Evolutionary conservation across 2,113 vertebrate genomes (phyloP).

Genomic region (Siniperca knerii): DNA sequence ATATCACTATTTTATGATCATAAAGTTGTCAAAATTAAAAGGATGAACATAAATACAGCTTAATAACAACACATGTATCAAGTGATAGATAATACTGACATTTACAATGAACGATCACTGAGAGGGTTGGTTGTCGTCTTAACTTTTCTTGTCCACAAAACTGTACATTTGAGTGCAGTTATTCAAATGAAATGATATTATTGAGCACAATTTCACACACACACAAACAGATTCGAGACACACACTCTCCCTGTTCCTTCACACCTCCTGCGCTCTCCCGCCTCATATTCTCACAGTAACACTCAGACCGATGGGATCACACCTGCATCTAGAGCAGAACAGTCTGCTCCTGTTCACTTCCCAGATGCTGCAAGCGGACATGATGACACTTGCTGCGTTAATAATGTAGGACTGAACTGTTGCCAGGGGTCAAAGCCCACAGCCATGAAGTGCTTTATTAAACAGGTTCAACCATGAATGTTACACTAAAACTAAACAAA

Average conservation of each 20-base stretch:
- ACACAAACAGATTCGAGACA: background rate
- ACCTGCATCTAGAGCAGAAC: constrained; percentile 63
- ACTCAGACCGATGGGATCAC: constrained; percentile 60
- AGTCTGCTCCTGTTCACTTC: constrained; percentile 58
- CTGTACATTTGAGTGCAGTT: background rate
- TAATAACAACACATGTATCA: background rate
- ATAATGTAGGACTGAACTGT: background rate
- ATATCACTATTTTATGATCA: background rate
- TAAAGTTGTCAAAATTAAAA: background rate
- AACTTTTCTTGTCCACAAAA: background rate
- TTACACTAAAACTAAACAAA: constrained; percentile 14
- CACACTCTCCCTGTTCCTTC: constrained; percentile 37
- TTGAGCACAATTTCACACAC: background rate
- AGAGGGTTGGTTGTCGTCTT: background rate
- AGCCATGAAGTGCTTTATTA: background rate
- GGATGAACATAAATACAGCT: background rate
- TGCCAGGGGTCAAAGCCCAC: background rate
- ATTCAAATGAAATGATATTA: constrained; percentile 15
- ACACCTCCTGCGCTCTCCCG: constrained; percentile 60
- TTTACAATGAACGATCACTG: background rate
- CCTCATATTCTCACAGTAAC: constrained; percentile 63
- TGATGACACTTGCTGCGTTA: constrained; percentile 35
- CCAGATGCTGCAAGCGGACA: constrained; percentile 52
- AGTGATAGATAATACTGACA: background rate
- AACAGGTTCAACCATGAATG: background rate